Percentiles rank a stretch among this genome's conserved stretches.
phyloP scores from a whole-genome alignment of 2,797 vertebrate species.

The Poecilia wingei region DNA sequence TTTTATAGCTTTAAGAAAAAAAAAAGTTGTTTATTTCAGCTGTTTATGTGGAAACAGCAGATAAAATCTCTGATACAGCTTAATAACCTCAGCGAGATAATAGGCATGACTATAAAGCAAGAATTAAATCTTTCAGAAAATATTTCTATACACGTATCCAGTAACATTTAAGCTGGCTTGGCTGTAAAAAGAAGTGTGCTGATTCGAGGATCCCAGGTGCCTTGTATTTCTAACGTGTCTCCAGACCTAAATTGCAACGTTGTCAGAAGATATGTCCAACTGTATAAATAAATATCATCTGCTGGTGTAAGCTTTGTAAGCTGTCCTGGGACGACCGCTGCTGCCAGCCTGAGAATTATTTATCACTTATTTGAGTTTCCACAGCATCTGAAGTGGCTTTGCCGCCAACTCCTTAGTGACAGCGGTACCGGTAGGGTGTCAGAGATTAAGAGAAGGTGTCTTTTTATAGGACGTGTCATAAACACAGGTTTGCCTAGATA shows the following conservation, averaged over 20 bases:
- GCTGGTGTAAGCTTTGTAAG: conserved; percentile 74
- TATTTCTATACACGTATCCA: conserved; percentile 5
- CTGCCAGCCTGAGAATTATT: conserved; percentile 76
- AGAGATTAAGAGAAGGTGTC: conserved; percentile 76
- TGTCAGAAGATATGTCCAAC: conserved; percentile 69
- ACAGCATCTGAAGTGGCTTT: conserved; percentile 69
- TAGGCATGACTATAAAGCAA: background rate
- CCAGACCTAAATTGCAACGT: conserved; percentile 62
- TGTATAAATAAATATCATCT: conserved; percentile 80
- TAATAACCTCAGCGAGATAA: background rate
- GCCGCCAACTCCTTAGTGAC: conserved; percentile 55
- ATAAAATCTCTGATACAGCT: background rate
- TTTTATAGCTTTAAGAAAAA: conserved; percentile 1
- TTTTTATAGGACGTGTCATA: conserved; percentile 84
- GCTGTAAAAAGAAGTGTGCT: conserved; percentile 34
- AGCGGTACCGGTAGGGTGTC: conserved; percentile 70
- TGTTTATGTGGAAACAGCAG: background rate
- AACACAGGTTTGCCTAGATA: conserved; percentile 83
- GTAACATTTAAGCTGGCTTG: conserved; percentile 18
- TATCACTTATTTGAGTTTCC: conserved; percentile 80
- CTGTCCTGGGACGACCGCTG: conserved; percentile 70
- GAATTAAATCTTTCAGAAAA: background rate
- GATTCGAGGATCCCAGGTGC: conserved; percentile 54
- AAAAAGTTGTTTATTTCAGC: too few relatives aligned
- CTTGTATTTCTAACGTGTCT: conserved; percentile 47